Evolutionary conservation across 2,888 invertebrate species (phyloP), one percentile per base, ranked within the genome.

Genomic region (Diadromus collaris): DNA sequence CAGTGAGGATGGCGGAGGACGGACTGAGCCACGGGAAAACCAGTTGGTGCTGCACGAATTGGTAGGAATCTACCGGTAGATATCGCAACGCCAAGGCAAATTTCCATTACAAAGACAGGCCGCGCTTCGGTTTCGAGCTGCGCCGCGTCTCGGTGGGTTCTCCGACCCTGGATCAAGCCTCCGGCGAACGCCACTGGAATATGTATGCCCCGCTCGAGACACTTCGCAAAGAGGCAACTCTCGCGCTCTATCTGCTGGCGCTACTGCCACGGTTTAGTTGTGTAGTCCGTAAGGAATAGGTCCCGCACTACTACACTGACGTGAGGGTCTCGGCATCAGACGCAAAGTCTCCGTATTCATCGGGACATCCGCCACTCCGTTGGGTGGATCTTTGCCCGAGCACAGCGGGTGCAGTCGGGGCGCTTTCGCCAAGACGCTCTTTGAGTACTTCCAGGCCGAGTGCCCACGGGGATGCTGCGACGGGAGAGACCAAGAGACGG

Each of bases 81-180:
- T 44, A 38, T 60, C 27, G 74, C 69, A 74, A 72, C 56, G 68
- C 32, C 72, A 65, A 27, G 61, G 44, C 61, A 73, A 78, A 86
- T 87, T 86, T 86, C 86, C 87, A 87, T 87, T 76, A 86, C 83
- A 87, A 87, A 86, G 87, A 85, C 81, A 73, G 51, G 24, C 27
- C 76, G 77, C 77, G n/a, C 82, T 81, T 83, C 76, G 77, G 80
- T 38, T 48, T 75, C 13, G 46, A 60, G 58, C 65, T 73, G n/a
- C 21, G 41, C 56, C 34, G 44, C 56, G 51, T 71, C 73, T 65
- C 68, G 61, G 61, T 63, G 71, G 76, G 76, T 69, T 70, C 56
- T 64, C 27, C 13, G 29, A 6, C 44, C n/a, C 64, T 64, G 84
- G 82, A 81, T 82, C 81, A 72, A 82, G 78, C 75, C 71, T 72